Conservation (phyloP, 2,888 invertebrate genomes). For the Eumacrocentrus americanus region DNA sequence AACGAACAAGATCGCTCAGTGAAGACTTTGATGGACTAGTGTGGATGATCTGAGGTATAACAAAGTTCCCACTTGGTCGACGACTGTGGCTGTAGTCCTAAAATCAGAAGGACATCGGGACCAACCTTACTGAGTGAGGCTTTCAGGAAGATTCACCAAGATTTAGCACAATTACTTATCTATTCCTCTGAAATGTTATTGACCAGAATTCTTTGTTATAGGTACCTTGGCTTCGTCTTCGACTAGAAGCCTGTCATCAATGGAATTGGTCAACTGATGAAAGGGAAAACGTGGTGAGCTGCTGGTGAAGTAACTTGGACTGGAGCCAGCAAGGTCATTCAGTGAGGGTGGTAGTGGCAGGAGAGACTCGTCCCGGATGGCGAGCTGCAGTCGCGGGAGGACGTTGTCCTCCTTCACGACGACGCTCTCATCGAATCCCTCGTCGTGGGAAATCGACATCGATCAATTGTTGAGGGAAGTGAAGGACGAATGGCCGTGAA, state of each 20-base stretch:
- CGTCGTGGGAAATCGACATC: slow-evolving; percentile 38
- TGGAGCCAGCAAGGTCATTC: slow-evolving; percentile 36
- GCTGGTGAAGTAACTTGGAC: slow-evolving; percentile 35
- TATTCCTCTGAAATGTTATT: neutral
- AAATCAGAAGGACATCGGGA: slow-evolving; percentile 6
- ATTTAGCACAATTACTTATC: neutral
- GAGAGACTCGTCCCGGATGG: slow-evolving; percentile 28
- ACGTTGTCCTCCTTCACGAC: slow-evolving; percentile 36
- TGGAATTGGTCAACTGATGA: slow-evolving; percentile 25
- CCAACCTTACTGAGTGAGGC: neutral
- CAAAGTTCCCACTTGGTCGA: slow-evolving; percentile 39
- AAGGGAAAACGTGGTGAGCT: slow-evolving; percentile 29
- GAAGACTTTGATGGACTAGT: slow-evolving; percentile 43
- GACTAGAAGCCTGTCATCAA: slow-evolving; percentile 37
- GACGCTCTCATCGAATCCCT: slow-evolving; percentile 27
- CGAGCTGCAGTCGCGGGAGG: slow-evolving; percentile 20
- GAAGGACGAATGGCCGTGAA: neutral
- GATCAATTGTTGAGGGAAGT: slow-evolving; percentile 27
- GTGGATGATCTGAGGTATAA: slow-evolving; percentile 33
- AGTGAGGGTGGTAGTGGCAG: slow-evolving; percentile 34
- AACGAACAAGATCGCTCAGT: slow-evolving; percentile 42
- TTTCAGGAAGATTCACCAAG: neutral
- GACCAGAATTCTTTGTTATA: too few species aligned
- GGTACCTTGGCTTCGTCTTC: slow-evolving; percentile 42
- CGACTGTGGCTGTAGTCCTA: slow-evolving; percentile 43